phyloP scores from a whole-genome alignment of 2,797 vertebrate genomes.

The Gymnoscopelus braueri region DNA sequence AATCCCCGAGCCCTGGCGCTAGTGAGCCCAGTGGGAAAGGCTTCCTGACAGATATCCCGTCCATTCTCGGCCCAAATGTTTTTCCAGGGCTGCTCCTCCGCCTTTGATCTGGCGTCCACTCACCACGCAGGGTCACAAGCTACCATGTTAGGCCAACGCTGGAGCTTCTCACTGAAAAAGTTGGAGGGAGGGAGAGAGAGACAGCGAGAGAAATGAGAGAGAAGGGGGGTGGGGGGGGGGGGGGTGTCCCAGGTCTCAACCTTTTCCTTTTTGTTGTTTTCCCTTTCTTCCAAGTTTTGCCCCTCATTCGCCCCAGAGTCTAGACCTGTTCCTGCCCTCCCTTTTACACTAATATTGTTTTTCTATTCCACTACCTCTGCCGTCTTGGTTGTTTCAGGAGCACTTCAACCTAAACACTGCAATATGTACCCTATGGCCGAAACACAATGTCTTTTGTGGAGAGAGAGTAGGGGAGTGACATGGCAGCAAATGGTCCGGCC shows the following conservation, averaged over 20 bases:
- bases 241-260: conserved; percentile 17
- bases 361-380: conserved; percentile 3
- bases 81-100: conserved; percentile 89
- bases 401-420: background rate
- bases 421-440: too few relatives aligned
- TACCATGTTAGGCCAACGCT: conserved; percentile 79
- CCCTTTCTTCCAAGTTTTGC: conserved; percentile 13
- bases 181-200: background rate
- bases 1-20: conserved; percentile 79
- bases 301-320: conserved; percentile 11
- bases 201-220: background rate
- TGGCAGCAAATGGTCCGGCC: too few relatives aligned
- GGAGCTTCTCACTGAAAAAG: conserved; percentile 55
- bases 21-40: conserved; percentile 88
- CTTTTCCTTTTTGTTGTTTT: conserved; percentile 29
- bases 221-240: background rate
- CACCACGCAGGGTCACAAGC: conserved; percentile 84
- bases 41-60: conserved; percentile 93
- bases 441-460: too few relatives aligned
- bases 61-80: conserved; percentile 94
- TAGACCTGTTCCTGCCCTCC: conserved; percentile 49
- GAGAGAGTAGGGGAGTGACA: too few relatives aligned
- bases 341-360: too few relatives aligned
- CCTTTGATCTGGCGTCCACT: conserved; percentile 91
- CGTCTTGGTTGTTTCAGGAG: conserved; percentile 29